Evolutionary conservation across 2,888 invertebrate species (phyloP).

Genomic region (Scaptomyza polygonia): DNA sequence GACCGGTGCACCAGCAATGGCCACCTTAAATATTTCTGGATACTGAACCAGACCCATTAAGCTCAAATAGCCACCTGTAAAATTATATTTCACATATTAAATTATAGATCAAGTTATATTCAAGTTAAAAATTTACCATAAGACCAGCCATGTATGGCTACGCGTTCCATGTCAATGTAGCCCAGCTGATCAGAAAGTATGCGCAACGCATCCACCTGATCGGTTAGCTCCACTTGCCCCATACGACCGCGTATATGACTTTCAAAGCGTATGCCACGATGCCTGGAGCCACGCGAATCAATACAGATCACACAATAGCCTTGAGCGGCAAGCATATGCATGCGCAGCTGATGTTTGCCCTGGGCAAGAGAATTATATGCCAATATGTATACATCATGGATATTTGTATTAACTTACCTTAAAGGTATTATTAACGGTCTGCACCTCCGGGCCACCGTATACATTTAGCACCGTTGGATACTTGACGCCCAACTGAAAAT

Average conservation of each 20-base stretch:
- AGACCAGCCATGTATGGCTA: slow-evolving; percentile 99
- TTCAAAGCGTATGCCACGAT: slow-evolving; percentile 96
- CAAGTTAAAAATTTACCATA: slow-evolving; percentile 88
- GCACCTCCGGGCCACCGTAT: slow-evolving; percentile 99
- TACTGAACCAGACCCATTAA: slow-evolving; percentile 96
- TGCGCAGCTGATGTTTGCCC: slow-evolving; percentile 95
- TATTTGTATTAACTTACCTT: slow-evolving; percentile 86
- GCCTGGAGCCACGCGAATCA: slow-evolving; percentile 97
- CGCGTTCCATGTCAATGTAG: slow-evolving; percentile 95
- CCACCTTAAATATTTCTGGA: slow-evolving; percentile 96
- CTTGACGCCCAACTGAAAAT: slow-evolving; percentile 86
- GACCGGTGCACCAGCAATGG: slow-evolving; percentile 98
- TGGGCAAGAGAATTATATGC: slow-evolving; percentile 74
- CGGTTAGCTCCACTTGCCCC: slow-evolving; percentile 96
- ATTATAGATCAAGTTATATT: background rate
- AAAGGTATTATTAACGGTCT: slow-evolving; percentile 97
- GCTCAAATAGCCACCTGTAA: slow-evolving; percentile 94
- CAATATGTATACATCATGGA: background rate
- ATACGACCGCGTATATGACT: slow-evolving; percentile 94
- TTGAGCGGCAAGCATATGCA: slow-evolving; percentile 97
- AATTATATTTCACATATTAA: background rate
- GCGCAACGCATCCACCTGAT: slow-evolving; percentile 97
- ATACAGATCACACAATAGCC: slow-evolving; percentile 98
- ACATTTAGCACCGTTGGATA: slow-evolving; percentile 98
- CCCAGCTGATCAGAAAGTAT: slow-evolving; percentile 93